Base-by-base conservation (phyloP, 2,797 vertebrate genomes). In the Pempheris klunzingeri region DNA sequence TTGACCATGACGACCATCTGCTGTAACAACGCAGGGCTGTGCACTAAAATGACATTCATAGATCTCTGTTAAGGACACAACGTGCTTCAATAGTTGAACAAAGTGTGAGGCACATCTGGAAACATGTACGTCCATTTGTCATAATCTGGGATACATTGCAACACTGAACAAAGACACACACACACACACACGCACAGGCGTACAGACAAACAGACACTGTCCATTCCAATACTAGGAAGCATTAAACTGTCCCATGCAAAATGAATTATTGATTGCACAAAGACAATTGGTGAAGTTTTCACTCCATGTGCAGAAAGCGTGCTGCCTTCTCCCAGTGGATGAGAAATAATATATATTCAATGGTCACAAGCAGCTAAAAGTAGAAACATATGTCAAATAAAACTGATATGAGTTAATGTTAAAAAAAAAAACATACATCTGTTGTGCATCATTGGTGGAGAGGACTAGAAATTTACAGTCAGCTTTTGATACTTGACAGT, bases 11-110 rank as follows among this genome's bases (percentile, higher is more conserved):
- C 74, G 59, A 71, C 68, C 79, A 78, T 85, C 73, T 87, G 83
- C 62, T 78, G 71, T 38, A 77, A 85, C 49, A 38, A 62, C 11
- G 43, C 8, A 43, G 59, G 70, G 68, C 61, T 7, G 22, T 62
- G 78, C 77, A 34, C 54, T 59, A 47, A 88, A 82, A 90, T 76
- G 82, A 76, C 81, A 49, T 81, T 84, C 89, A 89, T 91, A 89
- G 79, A 85, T 89, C 88, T 88, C 61, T 7, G 66, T 91, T 92
- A 90, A 58, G 72, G 66, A 78, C 15, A 20, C 41, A 60, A 71
- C 78, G 73, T 39, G 85, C 78, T 71, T 74, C 77, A 11, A 77
- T 60, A 66, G 73, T 26, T 44, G 80, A 76, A 82, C 80, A 77
- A 83, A 87, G 77, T 75, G 78, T 15, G 60, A 72, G 69, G 81